Evolutionary conservation across 1,140 invertebrate species (phyloP), one percentile per base, ranked within the genome.

Genomic region (Tetramorium parvispinum): DNA sequence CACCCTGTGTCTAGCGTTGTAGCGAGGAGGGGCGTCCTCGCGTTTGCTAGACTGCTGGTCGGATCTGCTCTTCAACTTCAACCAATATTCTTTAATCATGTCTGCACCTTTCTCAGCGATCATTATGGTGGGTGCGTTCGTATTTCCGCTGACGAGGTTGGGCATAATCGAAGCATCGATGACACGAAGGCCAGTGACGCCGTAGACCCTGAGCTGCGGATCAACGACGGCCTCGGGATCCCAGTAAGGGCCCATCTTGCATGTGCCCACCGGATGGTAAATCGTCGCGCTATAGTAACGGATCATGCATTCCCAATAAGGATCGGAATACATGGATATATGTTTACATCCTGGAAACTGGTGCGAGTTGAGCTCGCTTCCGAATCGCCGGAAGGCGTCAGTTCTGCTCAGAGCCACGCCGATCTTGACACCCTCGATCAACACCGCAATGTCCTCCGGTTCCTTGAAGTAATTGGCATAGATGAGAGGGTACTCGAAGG

Each of bases 391-490:
- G 90, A 98, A 98, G 0, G 97, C 96, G 68, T 96, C 95, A 0
- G 98, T 98, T 85, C 96, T 96, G 18, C 97, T 98, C 10, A 98
- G 92, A 0, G 97, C 97, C 0, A 98, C 95, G 0, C 96, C 97
- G 32, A 98, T 97, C 93, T 98, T 98, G 0, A 97, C 97, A 0
- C 98, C 98, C 94, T 98, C 98, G 4, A 98, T 96, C 49, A 99
- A 93, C 0, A 97, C 97, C 43, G 97, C 97, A 87, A 98, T 96
- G 91, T 99, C 98, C 21, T 96, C 95, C 1, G 97, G 97, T 75
- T 98, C 97, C 7, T 96, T 96, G 88, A 99, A 97, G 91, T 99
- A 99, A 92, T 98, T 99, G 0, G 99, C 98, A 93, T 98, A 98
- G 71, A 99, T 98, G 18, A 98, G 96, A 0, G 99, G 99, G 93